These are phyloP conservation scores for Trinorchestia longiramus DNA, from an alignment of 1,140 invertebrate species.

Conservation along the genomic window DNA sequence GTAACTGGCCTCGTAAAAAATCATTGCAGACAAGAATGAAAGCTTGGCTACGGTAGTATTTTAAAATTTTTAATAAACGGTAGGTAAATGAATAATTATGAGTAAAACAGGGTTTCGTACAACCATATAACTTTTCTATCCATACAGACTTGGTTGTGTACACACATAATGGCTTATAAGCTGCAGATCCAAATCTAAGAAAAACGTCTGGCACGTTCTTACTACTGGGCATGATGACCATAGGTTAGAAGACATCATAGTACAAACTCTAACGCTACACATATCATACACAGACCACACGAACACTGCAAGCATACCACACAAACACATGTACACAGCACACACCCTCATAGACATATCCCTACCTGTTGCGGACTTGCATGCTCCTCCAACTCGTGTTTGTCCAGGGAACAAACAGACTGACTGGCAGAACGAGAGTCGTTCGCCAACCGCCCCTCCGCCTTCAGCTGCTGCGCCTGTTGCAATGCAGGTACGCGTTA, in stretches of 20 bases:
- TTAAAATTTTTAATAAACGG: too few relatives aligned
- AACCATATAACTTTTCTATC: too few relatives aligned
- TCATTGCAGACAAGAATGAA: too few relatives aligned
- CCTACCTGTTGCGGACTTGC: conserved; percentile 20
- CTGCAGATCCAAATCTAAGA: background rate
- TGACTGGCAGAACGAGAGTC: conserved; percentile 61
- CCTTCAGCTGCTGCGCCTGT: conserved; percentile 58
- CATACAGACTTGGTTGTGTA: background rate
- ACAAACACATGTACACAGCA: too few relatives aligned
- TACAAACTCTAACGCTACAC: too few relatives aligned
- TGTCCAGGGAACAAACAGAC: conserved; percentile 58
- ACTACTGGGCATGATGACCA: background rate
- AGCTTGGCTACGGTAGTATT: too few relatives aligned
- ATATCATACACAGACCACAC: background rate
- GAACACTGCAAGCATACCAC: background rate
- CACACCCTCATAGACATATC: background rate
- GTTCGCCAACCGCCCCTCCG: conserved; percentile 59
- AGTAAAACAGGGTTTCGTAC: too few relatives aligned
- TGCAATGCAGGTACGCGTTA: too few relatives aligned
- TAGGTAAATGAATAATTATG: too few relatives aligned
- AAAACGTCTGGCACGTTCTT: too few relatives aligned
- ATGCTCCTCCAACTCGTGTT: conserved; percentile 19
- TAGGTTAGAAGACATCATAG: background rate
- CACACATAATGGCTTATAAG: background rate
- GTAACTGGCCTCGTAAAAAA: background rate